Base-by-base conservation (phyloP, 2,113 vertebrate species). In the Microtus oregoni region DNA sequence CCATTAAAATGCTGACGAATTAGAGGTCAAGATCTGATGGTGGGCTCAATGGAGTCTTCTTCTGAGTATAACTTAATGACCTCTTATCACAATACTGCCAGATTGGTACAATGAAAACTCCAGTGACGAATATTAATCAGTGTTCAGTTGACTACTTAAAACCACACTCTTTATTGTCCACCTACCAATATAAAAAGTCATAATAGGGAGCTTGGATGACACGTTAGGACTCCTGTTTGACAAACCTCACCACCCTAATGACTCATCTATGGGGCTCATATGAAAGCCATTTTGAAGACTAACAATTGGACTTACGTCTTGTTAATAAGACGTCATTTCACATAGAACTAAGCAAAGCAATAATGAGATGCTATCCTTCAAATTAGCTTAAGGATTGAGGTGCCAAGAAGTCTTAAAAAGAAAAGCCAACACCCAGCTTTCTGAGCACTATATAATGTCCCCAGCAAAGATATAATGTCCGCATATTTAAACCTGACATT, bases 231-330 rank as follows among this genome's bases (percentile, higher is more conserved):
- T 97, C 92, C 3, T 26, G 50, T 65, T 92, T 89, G 92, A 85
- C 72, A 65, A 87, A 91, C 83, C 17, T 63, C 47, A 28, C 79
- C 70, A 8, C 70, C 92, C 89, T 7, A 0, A 32, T 96, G 94
- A 97, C 32, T 96, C 93, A 97, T 35, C 19, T 79, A n/a, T 90
- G n/a, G 86, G n/a, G 15, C 20, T 20, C 52, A 93, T 87, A 93
- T 93, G 44, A 97, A 97, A 97, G 97, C 79, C 44, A 78, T 85
- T 94, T 86, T 87, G 65, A 96, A 97, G 92, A 87, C 32, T 86
- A 78, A 19, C 86, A 96, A 91, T 67, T 35, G 75, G 41, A 88
- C 93, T 55, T 1, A 41, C 79, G 47, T 79, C 96, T 92, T 93
- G 94, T 91, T 93, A 87, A 55, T 85, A 81, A 95, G 90, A 81